Percentiles rank a stretch among this genome's conserved stretches.
phyloP scores from a whole-genome alignment of 1,140 invertebrate species.

The Aporrectodea caliginosa region DNA sequence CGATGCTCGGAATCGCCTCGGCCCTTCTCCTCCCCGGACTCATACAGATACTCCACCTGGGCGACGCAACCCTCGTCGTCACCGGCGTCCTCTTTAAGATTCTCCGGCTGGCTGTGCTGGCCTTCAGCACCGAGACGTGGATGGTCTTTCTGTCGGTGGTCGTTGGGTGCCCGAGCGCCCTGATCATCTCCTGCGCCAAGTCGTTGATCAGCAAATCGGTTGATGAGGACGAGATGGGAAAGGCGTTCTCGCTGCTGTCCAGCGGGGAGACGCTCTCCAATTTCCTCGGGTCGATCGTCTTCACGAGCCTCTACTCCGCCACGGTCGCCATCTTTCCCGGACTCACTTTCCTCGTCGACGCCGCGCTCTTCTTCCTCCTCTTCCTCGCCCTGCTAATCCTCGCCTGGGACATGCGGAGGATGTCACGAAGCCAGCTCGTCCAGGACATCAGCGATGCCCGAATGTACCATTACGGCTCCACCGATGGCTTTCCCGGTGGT shows the following conservation, averaged over 20 bases:
- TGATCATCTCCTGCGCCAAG: conserved; percentile 40
- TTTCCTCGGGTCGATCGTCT: conserved; percentile 28
- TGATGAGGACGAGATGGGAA: conserved; percentile 31
- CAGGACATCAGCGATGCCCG: too few species aligned
- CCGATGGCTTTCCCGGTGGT: too few species aligned
- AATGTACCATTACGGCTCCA: too few species aligned
- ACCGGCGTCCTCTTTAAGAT: conserved; percentile 47
- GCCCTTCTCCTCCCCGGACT: conserved; percentile 48
- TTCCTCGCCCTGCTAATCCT: conserved; percentile 11
- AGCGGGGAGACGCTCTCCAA: conserved; percentile 29
- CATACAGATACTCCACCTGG: conserved; percentile 38
- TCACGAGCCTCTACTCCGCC: conserved; percentile 28
- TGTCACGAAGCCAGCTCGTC: too few species aligned
- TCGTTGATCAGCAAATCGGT: conserved; percentile 34
- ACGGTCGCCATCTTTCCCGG: conserved; percentile 29
- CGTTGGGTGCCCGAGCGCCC: conserved; percentile 44
- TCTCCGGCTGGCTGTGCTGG: conserved; percentile 43
- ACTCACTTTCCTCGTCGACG: conserved; percentile 26
- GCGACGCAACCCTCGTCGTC: conserved; percentile 45
- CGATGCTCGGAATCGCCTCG: conserved; percentile 45
- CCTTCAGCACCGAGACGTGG: conserved; percentile 47
- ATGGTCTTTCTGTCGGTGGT: conserved; percentile 48
- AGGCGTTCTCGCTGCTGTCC: conserved; percentile 33
- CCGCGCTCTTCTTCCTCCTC: conserved; percentile 9
- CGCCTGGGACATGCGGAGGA: background rate